Conservation (phyloP, 2,797 vertebrate genomes). For the Coregonus sp. region DNA sequence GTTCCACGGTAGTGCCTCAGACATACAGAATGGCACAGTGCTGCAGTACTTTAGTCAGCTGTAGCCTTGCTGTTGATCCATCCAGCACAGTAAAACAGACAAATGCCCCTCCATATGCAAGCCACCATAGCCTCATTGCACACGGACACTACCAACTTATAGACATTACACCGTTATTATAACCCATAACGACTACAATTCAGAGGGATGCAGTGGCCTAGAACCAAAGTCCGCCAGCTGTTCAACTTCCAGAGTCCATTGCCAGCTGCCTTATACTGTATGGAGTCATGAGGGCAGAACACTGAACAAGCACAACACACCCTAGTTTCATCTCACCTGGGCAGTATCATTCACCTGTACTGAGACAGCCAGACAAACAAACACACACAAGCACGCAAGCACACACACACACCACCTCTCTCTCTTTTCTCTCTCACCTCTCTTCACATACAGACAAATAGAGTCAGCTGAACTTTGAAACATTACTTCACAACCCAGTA, state of each 20-base stretch:
- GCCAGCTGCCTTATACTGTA: too few species aligned
- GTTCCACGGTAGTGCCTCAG: too few species aligned
- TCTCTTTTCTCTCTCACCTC: neutral
- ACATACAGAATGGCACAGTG: too few species aligned
- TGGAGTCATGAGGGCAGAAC: constrained; percentile 2
- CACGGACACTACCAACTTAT: neutral
- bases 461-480: constrained; percentile 32
- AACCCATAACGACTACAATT: neutral
- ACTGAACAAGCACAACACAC: neutral
- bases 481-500: constrained; percentile 26
- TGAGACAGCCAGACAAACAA: constrained; percentile 5
- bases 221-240: neutral
- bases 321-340: neutral
- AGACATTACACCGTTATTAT: neutral
- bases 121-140: too few species aligned
- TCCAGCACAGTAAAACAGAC: too few species aligned
- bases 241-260: neutral
- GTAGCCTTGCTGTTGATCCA: too few species aligned
- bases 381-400: constrained; percentile 8
- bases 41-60: too few species aligned
- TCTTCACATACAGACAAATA: neutral
- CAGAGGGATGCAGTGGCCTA: neutral
- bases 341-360: neutral
- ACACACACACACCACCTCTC: constrained; percentile 1
- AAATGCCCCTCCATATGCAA: too few species aligned